A percentile compares a stretch with the other conserved stretches of the same genome.
phyloP scores from a whole-genome alignment of 2,888 invertebrate genomes.

The Lasioglossum villosulum region DNA sequence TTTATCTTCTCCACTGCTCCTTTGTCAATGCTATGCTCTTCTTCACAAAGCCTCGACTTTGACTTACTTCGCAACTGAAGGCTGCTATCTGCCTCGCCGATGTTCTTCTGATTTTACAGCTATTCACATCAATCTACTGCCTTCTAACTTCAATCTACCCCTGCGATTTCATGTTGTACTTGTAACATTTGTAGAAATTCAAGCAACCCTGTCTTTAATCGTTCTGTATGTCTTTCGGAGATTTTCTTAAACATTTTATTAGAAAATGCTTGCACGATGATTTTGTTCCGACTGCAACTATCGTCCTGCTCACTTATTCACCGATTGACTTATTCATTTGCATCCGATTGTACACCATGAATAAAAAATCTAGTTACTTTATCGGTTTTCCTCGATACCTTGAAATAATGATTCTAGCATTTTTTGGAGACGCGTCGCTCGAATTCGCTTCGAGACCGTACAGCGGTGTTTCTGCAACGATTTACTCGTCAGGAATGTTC shows the following conservation, averaged over 20 bases:
- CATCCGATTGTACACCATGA: too few species aligned
- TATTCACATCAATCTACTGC: not conserved
- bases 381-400: too few species aligned
- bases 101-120: not conserved
- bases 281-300: too few species aligned
- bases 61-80: constrained; percentile 18
- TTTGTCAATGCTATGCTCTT: constrained; percentile 1
- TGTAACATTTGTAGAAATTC: not conserved
- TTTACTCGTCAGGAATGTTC: not conserved
- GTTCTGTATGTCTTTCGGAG: not conserved
- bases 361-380: too few species aligned
- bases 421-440: too few species aligned
- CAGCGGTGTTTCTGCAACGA: not conserved
- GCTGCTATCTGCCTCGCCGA: not conserved
- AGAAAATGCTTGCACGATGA: too few species aligned
- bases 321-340: too few species aligned
- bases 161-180: not conserved
- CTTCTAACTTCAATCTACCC: not conserved
- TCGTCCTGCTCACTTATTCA: too few species aligned
- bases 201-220: not conserved
- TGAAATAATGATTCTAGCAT: too few species aligned
- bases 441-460: not conserved
- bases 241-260: too few species aligned
- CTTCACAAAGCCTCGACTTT: constrained; percentile 39
- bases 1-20: constrained; percentile 31